Conservation (phyloP, 2,888 invertebrate genomes). For the Polietes domitor region DNA sequence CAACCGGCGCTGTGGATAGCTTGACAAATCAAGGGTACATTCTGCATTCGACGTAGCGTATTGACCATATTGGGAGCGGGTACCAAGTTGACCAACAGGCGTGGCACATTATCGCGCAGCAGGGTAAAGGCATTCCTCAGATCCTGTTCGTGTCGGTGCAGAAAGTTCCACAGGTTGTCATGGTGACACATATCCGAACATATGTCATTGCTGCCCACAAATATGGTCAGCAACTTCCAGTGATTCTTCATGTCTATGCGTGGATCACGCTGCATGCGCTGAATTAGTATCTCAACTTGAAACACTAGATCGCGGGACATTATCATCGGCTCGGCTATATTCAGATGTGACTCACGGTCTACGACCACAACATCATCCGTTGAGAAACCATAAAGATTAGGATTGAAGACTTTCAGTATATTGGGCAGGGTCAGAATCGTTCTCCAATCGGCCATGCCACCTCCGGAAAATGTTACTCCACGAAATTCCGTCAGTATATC, state of each 20-base stretch:
- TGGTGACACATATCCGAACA: constrained; percentile 83
- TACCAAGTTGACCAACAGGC: constrained; percentile 74
- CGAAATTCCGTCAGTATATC: constrained; percentile 82
- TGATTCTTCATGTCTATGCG: constrained; percentile 82
- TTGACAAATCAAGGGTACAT: constrained; percentile 70
- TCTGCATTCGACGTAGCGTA: constrained; percentile 66
- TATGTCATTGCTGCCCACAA: constrained; percentile 84
- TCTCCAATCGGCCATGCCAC: constrained; percentile 82
- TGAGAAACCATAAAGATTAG: constrained; percentile 83
- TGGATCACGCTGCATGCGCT: constrained; percentile 73
- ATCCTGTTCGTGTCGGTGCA: constrained; percentile 81
- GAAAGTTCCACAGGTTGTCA: constrained; percentile 75
- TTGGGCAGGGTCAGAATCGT: constrained; percentile 83
- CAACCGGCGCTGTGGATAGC: constrained; percentile 73
- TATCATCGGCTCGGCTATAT: constrained; percentile 78
- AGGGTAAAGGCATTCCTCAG: constrained; percentile 81
- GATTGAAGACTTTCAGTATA: constrained; percentile 85
- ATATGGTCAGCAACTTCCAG: constrained; percentile 84
- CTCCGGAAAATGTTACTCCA: constrained; percentile 81
- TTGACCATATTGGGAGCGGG: constrained; percentile 72
- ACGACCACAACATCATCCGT: constrained; percentile 72
- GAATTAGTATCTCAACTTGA: constrained; percentile 73
- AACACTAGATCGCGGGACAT: constrained; percentile 75
- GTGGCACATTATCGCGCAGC: constrained; percentile 83
- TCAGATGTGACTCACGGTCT: constrained; percentile 72